These are phyloP conservation scores for Zelostemma sp. DNA, from an alignment of 1,140 invertebrate species.

Conservation along the genomic window DNA sequence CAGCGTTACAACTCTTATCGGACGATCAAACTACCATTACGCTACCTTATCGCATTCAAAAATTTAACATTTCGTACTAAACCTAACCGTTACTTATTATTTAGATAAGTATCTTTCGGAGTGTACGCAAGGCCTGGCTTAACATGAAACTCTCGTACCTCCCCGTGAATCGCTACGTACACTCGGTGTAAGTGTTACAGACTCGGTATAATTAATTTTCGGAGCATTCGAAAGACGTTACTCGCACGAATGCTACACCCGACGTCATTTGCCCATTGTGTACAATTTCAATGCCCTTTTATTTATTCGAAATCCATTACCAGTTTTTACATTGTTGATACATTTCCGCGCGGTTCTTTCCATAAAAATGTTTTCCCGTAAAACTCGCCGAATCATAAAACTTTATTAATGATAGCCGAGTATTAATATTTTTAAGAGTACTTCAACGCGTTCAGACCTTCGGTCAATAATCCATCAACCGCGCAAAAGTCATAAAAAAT, in stretches of 20 bases:
- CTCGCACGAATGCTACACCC: not conserved
- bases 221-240: not conserved
- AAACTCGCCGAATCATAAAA: too few relatives aligned
- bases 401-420: too few relatives aligned
- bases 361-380: too few relatives aligned
- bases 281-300: too few relatives aligned
- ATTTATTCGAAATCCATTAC: too few relatives aligned
- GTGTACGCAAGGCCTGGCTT: constrained; percentile 1
- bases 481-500: too few relatives aligned
- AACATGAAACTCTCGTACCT: not conserved
- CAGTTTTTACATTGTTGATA: too few relatives aligned
- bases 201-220: constrained; percentile 5
- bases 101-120: constrained; percentile 1
- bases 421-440: too few relatives aligned
- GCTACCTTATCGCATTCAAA: not conserved
- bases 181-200: not conserved
- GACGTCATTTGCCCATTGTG: not conserved
- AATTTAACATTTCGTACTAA: constrained; percentile 6
- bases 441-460: too few relatives aligned
- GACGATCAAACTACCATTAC: not conserved
- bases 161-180: not conserved
- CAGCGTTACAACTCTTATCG: not conserved
- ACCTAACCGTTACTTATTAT: constrained; percentile 3
- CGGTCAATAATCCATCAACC: too few relatives aligned
- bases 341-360: too few relatives aligned